Evolutionary conservation across 2,797 vertebrate genomes (phyloP).

Genomic region (Poeciliopsis presidionis): DNA sequence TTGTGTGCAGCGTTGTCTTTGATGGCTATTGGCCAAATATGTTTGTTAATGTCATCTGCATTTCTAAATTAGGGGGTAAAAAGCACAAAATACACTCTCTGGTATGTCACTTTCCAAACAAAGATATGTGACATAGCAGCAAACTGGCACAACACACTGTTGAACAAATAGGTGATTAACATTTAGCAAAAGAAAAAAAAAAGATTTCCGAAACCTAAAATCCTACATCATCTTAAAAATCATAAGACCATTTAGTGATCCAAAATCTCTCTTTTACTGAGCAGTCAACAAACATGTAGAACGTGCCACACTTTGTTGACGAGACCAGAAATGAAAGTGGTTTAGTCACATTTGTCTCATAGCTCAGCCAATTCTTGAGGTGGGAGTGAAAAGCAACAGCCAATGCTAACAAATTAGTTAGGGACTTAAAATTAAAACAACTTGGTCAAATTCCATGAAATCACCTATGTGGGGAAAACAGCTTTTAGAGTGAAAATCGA

Average conservation of each 20-base stretch:
- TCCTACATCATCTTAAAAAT: background rate
- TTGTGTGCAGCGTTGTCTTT: background rate
- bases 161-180: background rate
- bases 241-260: background rate
- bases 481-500: background rate
- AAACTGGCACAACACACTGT: too few species aligned
- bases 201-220: background rate
- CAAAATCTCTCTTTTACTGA: background rate
- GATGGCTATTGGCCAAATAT: background rate
- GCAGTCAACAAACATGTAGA: too few species aligned
- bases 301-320: background rate
- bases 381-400: background rate
- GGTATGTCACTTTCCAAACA: background rate
- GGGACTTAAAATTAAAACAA: background rate
- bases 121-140: background rate
- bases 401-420: background rate
- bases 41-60: background rate
- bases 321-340: background rate
- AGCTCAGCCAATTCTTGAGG: background rate
- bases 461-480: background rate
- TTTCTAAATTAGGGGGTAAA: background rate
- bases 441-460: background rate
- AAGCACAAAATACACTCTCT: background rate
- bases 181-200: background rate
- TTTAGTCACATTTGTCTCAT: background rate